Conservation (phyloP, 2,888 invertebrate genomes). For the Drosophila dives region DNA sequence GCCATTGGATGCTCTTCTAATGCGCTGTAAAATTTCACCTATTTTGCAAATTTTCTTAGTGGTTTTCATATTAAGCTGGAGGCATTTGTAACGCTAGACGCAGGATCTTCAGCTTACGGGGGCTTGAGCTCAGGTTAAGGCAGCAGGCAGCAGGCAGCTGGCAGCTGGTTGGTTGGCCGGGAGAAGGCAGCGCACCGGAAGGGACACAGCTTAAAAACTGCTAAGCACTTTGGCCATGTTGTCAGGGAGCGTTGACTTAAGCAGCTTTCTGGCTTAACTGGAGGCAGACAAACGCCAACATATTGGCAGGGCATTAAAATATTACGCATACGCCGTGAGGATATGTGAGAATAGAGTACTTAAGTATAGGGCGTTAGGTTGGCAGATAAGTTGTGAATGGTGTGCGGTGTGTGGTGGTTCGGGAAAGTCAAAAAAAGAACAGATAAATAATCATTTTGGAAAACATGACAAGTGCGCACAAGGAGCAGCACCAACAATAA, state of each 20-base stretch:
- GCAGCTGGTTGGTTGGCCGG: background rate
- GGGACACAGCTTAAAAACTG: conserved; percentile 64
- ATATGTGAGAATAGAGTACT: conserved; percentile 19
- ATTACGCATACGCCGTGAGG: conserved; percentile 63
- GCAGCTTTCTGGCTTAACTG: conserved; percentile 70
- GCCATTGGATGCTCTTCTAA: conserved; percentile 36
- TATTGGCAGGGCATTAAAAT: conserved; percentile 68
- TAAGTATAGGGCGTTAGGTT: background rate
- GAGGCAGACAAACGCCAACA: conserved; percentile 57
- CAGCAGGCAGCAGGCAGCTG: conserved; percentile 13
- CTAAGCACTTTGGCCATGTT: conserved; percentile 68
- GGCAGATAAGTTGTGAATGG: conserved; percentile 2
- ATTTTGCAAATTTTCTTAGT: conserved; percentile 77
- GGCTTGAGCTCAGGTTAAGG: conserved; percentile 46
- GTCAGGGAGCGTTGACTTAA: conserved; percentile 63
- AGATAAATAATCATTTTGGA: conserved; percentile 65
- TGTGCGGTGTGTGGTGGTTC: background rate
- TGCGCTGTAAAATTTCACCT: conserved; percentile 60
- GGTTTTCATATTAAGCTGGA: conserved; percentile 73
- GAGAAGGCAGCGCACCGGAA: conserved; percentile 1
- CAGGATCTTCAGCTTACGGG: conserved; percentile 56
- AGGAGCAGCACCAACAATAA: conserved; percentile 20
- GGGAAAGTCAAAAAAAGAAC: conserved; percentile 42
- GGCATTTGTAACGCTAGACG: conserved; percentile 63
- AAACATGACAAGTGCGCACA: conserved; percentile 66